A percentile compares a stretch with the other conserved stretches of the same genome.
phyloP scores from a whole-genome alignment of 2,113 vertebrate species.

The Heloderma charlesbogerti region DNA sequence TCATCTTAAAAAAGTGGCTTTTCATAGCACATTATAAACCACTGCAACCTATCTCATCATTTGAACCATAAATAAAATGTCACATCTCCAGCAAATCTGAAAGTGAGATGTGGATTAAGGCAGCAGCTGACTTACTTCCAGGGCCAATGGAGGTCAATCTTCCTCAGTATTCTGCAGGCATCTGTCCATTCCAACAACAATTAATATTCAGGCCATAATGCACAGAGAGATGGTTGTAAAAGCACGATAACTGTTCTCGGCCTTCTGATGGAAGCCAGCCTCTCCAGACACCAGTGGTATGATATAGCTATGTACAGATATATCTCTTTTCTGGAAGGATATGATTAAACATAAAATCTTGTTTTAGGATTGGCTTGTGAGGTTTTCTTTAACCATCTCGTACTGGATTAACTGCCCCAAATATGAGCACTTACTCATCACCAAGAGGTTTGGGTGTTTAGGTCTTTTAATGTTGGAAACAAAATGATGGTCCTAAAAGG shows the following conservation, averaged over 20 bases:
- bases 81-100: background rate
- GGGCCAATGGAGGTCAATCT: background rate
- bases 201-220: background rate
- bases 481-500: background rate
- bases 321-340: background rate
- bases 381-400: background rate
- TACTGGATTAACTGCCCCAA: background rate
- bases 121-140: background rate
- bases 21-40: background rate
- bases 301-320: background rate
- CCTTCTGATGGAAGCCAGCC: background rate
- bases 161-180: background rate
- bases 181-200: background rate
- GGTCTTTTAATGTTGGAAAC: background rate
- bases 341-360: background rate
- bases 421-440: background rate
- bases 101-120: background rate
- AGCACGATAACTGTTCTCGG: background rate
- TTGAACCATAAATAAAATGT: background rate
- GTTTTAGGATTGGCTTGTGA: background rate
- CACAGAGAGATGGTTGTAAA: background rate
- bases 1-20: background rate
- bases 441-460: background rate
- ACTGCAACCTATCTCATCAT: background rate
- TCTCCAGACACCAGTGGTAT: background rate